Percentiles rank a stretch among this genome's conserved stretches.
phyloP scores from a whole-genome alignment of 2,888 invertebrate species.

The Ommatoiulus sabulosus region DNA sequence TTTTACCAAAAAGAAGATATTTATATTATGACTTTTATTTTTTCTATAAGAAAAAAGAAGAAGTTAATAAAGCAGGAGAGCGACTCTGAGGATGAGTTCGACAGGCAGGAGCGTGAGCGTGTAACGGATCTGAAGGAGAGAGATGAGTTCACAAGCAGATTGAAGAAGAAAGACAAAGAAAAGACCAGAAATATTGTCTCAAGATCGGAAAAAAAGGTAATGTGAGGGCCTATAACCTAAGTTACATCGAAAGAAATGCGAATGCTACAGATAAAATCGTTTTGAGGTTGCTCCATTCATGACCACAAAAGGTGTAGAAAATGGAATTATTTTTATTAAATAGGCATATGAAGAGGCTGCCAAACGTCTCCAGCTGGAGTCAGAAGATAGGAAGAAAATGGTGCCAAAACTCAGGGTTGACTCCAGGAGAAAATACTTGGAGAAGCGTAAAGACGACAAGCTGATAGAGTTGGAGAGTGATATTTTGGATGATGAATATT shows the following conservation, averaged over 20 bases:
- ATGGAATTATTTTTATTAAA: slow-evolving; percentile 65
- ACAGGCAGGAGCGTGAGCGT: slow-evolving; percentile 79
- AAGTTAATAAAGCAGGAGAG: neutral
- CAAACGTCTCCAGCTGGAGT: slow-evolving; percentile 87
- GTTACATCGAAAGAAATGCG: neutral
- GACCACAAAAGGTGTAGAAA: too few relatives aligned
- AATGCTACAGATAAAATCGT: neutral
- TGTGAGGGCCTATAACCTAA: neutral
- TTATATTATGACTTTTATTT: neutral
- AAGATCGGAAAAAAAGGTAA: slow-evolving; percentile 69
- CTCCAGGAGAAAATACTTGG: slow-evolving; percentile 92
- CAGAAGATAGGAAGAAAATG: slow-evolving; percentile 85
- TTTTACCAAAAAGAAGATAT: neutral
- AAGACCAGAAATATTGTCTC: slow-evolving; percentile 82
- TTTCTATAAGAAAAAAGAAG: neutral
- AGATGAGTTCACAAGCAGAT: slow-evolving; percentile 91
- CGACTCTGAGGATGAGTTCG: slow-evolving; percentile 74
- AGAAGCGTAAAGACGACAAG: slow-evolving; percentile 96
- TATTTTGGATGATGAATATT: slow-evolving; percentile 94
- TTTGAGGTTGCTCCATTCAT: neutral
- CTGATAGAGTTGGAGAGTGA: slow-evolving; percentile 94
- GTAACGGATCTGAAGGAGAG: slow-evolving; percentile 87
- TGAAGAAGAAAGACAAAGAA: slow-evolving; percentile 89
- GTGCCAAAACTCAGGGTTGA: slow-evolving; percentile 89
- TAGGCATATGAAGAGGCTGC: slow-evolving; percentile 83